Conservation (phyloP, 2,113 vertebrate species). For the Cricetomys ansorgei region DNA sequence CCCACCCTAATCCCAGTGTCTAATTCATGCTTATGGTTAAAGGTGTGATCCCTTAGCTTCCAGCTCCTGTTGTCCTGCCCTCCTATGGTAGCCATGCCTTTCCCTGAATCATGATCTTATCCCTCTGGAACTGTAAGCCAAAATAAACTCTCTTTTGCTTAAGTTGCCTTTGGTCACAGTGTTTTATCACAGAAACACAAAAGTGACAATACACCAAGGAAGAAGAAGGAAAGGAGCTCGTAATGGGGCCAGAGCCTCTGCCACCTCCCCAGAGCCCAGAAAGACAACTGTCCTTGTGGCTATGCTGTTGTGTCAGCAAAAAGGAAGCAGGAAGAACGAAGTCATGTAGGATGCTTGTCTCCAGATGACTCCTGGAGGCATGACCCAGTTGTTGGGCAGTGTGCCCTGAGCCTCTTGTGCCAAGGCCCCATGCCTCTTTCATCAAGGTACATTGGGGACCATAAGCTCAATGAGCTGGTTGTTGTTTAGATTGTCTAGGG, state of each 20-base stretch:
- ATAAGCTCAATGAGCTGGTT: neutral
- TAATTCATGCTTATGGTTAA: neutral
- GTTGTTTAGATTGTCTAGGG: neutral
- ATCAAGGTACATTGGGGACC: neutral
- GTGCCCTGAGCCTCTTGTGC: neutral
- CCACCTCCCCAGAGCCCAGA: constrained; percentile 12
- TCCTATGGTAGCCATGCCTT: neutral
- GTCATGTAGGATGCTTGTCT: neutral
- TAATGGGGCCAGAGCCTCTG: neutral
- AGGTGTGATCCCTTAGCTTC: neutral
- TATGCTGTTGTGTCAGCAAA: neutral
- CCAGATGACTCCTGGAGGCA: neutral
- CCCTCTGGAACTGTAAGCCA: neutral
- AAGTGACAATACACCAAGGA: neutral
- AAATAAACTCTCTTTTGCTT: neutral
- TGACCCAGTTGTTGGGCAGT: neutral
- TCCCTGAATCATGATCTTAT: neutral
- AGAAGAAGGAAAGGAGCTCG: neutral
- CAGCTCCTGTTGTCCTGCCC: neutral
- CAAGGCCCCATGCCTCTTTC: neutral
- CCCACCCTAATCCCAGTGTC: neutral
- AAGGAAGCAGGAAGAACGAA: neutral
- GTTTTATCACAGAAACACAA: neutral
- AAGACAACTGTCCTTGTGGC: neutral
- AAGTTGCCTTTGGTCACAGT: neutral